A percentile compares a stretch with the other conserved stretches of the same genome.
Conservation (phyloP, 1,140 invertebrate genomes). For the Steinernema feltiae region DNA sequence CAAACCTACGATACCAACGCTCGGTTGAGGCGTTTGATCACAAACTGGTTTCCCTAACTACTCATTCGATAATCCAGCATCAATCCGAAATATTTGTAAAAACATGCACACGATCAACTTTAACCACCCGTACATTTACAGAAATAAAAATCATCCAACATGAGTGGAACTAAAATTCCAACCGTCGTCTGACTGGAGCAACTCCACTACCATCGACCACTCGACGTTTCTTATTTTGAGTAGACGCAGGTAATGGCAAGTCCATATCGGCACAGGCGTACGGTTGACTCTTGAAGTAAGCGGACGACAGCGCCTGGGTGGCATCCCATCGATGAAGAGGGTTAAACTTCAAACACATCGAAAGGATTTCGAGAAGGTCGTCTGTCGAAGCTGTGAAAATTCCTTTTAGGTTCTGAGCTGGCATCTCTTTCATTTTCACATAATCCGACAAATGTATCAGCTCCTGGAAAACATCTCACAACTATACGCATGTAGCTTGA, state of each 20-base stretch:
- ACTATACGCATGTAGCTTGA: not conserved
- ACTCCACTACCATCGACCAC: conserved; percentile 9
- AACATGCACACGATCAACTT: not conserved
- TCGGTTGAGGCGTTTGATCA: not conserved
- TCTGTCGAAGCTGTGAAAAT: conserved; percentile 91
- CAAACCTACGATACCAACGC: not conserved
- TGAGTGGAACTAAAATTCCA: conserved; percentile 14
- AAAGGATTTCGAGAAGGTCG: conserved; percentile 80
- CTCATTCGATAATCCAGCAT: too few species aligned
- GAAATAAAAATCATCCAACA: not conserved
- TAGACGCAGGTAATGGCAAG: conserved; percentile 37
- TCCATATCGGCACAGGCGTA: conserved; percentile 51
- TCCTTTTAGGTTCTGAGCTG: conserved; percentile 69
- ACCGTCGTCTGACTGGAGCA: conserved; percentile 15
- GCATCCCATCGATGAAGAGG: conserved; percentile 72
- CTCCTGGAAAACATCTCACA: conserved; percentile 65
- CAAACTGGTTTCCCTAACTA: not conserved
- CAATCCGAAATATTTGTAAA: too few species aligned
- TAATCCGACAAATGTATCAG: conserved; percentile 80
- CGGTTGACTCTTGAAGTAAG: conserved; percentile 46
- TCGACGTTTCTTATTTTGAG: conserved; percentile 11
- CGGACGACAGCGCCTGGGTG: conserved; percentile 45
- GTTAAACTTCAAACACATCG: conserved; percentile 74
- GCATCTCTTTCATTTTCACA: conserved; percentile 81
- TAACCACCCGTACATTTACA: not conserved